Conservation (phyloP, 1,140 invertebrate genomes). For the Trichoplusia ni region DNA sequence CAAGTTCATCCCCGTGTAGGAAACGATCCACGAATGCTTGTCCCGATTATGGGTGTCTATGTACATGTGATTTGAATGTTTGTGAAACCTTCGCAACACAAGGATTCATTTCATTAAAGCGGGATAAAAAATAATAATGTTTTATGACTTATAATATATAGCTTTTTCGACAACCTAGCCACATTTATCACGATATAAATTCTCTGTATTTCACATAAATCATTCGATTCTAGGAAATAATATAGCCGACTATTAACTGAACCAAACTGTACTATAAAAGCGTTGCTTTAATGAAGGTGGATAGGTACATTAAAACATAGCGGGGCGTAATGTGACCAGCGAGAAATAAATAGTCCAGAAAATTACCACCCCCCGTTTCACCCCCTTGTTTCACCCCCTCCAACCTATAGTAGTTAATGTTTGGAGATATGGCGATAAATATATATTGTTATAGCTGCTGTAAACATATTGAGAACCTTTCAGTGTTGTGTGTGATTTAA, state of each 20-base stretch:
- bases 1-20: no score
- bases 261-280: not conserved
- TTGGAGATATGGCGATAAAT: not conserved
- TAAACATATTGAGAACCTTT: not conserved
- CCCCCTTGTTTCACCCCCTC: not conserved
- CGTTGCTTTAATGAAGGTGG: conserved; percentile 21
- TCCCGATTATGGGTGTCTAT: no score
- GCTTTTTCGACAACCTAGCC: not conserved
- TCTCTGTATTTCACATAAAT: not conserved
- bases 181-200: not conserved
- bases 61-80: no score
- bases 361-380: conserved; percentile 43
- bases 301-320: conserved; percentile 35
- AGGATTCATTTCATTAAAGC: no score
- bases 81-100: no score
- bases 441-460: not conserved
- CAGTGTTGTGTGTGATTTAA: no score
- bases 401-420: conserved; percentile 26
- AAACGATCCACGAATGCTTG: no score
- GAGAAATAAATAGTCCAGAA: conserved; percentile 64
- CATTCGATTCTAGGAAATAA: no score
- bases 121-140: no score
- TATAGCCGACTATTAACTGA: no score
- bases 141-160: no score
- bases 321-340: conserved; percentile 50